Conservation (phyloP, 2,888 invertebrate species). For the Napeogenes sylphis region DNA sequence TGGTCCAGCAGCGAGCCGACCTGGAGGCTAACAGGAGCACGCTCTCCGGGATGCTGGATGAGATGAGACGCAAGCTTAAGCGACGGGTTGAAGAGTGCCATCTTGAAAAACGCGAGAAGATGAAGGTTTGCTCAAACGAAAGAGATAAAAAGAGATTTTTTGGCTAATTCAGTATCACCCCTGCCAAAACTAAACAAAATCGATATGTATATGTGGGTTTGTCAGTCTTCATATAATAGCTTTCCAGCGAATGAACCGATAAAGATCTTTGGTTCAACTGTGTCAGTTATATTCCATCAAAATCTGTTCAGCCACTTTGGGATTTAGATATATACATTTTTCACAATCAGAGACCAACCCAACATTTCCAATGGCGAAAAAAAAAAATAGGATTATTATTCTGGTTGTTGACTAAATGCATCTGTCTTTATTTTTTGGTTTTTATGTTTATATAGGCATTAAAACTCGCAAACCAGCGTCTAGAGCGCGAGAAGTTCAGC, state of each 20-base stretch:
- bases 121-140: constrained; percentile 46
- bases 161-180: too few species aligned
- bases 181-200: too few species aligned
- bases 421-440: background rate
- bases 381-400: background rate
- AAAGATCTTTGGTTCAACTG: too few species aligned
- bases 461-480: constrained; percentile 59
- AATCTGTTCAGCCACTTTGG: too few species aligned
- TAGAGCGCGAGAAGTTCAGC: constrained; percentile 63
- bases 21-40: constrained; percentile 60
- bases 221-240: too few species aligned
- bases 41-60: constrained; percentile 62
- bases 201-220: too few species aligned
- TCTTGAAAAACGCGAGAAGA: constrained; percentile 61
- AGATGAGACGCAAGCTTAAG: constrained; percentile 61
- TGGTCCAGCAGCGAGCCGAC: constrained; percentile 67
- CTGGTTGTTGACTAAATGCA: background rate
- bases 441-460: constrained; percentile 45
- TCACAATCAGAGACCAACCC: too few species aligned
- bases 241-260: too few species aligned
- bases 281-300: too few species aligned
- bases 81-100: constrained; percentile 65
- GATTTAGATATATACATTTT: background rate
- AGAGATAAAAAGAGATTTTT: too few species aligned
- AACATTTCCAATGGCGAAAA: too few species aligned